Evolutionary conservation across 2,888 invertebrate genomes (phyloP).

Genomic region (Dolomedes plantarius): DNA sequence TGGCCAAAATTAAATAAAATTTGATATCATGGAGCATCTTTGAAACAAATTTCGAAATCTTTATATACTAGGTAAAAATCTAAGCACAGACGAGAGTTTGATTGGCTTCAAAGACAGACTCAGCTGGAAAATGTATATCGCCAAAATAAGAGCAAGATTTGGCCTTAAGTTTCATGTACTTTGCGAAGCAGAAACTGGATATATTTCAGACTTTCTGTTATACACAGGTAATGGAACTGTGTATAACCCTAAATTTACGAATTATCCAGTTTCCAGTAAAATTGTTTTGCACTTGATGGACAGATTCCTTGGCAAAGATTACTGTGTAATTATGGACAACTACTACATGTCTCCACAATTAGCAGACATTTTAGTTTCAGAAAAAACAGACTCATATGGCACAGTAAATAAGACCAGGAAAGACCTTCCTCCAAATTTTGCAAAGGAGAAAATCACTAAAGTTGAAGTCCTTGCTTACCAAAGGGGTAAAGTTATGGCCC

Average conservation of each 20-base stretch:
- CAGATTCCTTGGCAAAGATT: constrained; percentile 44
- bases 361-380: constrained; percentile 35
- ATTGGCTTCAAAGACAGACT: not conserved
- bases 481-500: no score
- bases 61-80: constrained; percentile 8
- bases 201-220: no score
- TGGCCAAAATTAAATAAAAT: no score
- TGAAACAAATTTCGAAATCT: constrained; percentile 4
- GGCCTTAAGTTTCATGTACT: no score
- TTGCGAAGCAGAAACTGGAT: no score
- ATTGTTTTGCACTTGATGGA: constrained; percentile 38
- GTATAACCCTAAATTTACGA: not conserved
- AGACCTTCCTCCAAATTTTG: constrained; percentile 37
- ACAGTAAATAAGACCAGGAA: no score
- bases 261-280: no score
- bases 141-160: no score
- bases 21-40: not conserved
- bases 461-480: no score
- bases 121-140: no score
- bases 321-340: constrained; percentile 66
- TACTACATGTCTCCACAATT: no score
- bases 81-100: constrained; percentile 3
- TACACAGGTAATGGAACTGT: not conserved
- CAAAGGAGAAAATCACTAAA: constrained; percentile 38
- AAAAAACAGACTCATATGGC: constrained; percentile 68